Conservation (phyloP, 1,140 invertebrate genomes). For the Trypoxylus dichotomus region DNA sequence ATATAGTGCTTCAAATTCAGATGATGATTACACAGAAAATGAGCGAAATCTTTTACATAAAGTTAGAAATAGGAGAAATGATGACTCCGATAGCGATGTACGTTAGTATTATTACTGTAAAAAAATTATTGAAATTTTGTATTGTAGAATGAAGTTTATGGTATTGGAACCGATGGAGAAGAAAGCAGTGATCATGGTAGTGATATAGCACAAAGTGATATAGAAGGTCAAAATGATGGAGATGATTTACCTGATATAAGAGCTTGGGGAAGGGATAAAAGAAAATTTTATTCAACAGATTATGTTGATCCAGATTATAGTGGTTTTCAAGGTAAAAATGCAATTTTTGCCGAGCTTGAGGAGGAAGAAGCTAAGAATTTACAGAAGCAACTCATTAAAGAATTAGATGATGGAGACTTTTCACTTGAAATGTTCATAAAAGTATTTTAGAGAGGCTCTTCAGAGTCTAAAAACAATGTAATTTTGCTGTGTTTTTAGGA, state of each 20-base stretch:
- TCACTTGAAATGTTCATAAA: conserved; percentile 65
- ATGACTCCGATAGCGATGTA: conserved; percentile 64
- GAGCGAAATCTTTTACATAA: conserved; percentile 67
- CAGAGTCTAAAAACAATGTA: not conserved
- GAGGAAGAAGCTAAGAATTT: conserved; percentile 83
- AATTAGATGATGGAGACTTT: conserved; percentile 82
- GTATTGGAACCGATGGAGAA: conserved; percentile 48
- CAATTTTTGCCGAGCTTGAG: conserved; percentile 75
- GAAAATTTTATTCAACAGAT: conserved; percentile 81
- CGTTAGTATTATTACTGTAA: conserved; percentile 24
- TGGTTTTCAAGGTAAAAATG: conserved; percentile 70
- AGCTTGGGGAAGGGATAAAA: conserved; percentile 84
- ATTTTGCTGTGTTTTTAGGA: not conserved
- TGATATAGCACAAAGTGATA: conserved; percentile 67
- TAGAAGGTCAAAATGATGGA: conserved; percentile 69
- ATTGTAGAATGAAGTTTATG: conserved; percentile 54
- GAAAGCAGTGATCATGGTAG: conserved; percentile 48
- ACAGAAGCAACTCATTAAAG: conserved; percentile 74
- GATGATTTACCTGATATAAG: conserved; percentile 72
- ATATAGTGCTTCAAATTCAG: conserved; percentile 69
- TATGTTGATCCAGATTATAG: conserved; percentile 86
- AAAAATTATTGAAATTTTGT: not conserved
- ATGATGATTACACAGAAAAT: conserved; percentile 67
- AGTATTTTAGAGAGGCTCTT: conserved; percentile 30
- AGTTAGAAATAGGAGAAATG: conserved; percentile 59